Evolutionary conservation across 1,140 invertebrate genomes (phyloP).

Genomic region (Teleopsis dalmanni): DNA sequence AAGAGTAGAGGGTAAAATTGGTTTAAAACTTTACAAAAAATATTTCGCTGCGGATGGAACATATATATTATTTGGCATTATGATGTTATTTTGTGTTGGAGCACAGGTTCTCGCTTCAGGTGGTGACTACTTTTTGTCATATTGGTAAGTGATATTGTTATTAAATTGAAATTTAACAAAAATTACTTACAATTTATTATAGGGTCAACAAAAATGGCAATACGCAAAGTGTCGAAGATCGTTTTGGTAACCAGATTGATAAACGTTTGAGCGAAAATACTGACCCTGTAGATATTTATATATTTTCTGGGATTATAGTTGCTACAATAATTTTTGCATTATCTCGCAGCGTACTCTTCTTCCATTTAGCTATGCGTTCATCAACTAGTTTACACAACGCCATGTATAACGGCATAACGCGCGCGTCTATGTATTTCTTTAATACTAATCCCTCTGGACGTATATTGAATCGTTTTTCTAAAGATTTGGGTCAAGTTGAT

Average conservation of each 20-base stretch:
- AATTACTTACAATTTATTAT: neutral
- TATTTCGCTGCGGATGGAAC: constrained; percentile 56
- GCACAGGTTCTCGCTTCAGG: constrained; percentile 58
- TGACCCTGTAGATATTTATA: constrained; percentile 36
- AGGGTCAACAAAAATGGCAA: constrained; percentile 40
- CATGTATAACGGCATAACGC: constrained; percentile 70
- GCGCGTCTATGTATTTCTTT: constrained; percentile 75
- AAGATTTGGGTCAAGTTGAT: constrained; percentile 81
- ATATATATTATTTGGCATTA: constrained; percentile 43
- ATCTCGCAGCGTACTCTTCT: constrained; percentile 56
- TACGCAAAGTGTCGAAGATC: constrained; percentile 6
- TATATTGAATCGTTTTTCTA: constrained; percentile 73
- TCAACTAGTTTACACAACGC: constrained; percentile 66
- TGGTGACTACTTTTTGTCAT: constrained; percentile 61
- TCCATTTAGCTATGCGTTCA: constrained; percentile 60
- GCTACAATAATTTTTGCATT: constrained; percentile 53
- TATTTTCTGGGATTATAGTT: constrained; percentile 52
- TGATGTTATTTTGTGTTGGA: constrained; percentile 45
- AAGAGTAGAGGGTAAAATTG: constrained; percentile 51
- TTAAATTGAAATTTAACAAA: neutral
- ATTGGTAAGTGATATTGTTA: constrained; percentile 55
- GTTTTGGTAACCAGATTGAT: constrained; percentile 10
- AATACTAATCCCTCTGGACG: constrained; percentile 68
- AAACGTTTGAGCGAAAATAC: constrained; percentile 27
- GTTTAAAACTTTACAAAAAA: constrained; percentile 50